These are phyloP conservation scores for Lochmaea capreae DNA, from an alignment of 2,888 invertebrate genomes.

Conservation along the genomic window DNA sequence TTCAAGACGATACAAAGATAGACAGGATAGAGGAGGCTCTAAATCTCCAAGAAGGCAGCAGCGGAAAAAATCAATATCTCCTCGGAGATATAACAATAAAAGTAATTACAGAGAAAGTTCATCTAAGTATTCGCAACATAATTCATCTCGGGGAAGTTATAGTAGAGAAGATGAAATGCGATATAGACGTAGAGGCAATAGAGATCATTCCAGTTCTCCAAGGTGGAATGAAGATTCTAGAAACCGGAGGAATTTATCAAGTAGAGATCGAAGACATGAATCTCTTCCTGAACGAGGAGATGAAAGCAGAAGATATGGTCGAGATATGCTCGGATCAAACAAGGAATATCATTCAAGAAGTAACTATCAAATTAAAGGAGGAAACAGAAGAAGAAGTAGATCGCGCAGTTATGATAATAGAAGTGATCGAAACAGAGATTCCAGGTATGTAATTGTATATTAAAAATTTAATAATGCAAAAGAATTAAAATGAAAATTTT, in stretches of 20 bases:
- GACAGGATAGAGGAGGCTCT: background rate
- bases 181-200: background rate
- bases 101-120: background rate
- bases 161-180: background rate
- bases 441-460: background rate
- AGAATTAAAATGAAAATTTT: no score
- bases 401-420: background rate
- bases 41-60: background rate
- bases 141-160: background rate
- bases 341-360: background rate
- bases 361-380: background rate
- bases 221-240: slow-evolving; percentile 2
- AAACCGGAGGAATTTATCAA: background rate
- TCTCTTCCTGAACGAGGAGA: background rate
- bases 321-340: background rate
- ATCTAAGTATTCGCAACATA: background rate
- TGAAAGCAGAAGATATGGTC: background rate
- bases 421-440: background rate
- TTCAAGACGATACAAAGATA: background rate
- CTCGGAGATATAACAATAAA: background rate
- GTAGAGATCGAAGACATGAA: background rate
- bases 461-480: background rate
- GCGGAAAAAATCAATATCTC: background rate
- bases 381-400: background rate
- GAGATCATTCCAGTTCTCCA: background rate